These are phyloP conservation scores for Enhydra lutris DNA, from an alignment of 2,113 vertebrate genomes.

Conservation along the genomic window DNA sequence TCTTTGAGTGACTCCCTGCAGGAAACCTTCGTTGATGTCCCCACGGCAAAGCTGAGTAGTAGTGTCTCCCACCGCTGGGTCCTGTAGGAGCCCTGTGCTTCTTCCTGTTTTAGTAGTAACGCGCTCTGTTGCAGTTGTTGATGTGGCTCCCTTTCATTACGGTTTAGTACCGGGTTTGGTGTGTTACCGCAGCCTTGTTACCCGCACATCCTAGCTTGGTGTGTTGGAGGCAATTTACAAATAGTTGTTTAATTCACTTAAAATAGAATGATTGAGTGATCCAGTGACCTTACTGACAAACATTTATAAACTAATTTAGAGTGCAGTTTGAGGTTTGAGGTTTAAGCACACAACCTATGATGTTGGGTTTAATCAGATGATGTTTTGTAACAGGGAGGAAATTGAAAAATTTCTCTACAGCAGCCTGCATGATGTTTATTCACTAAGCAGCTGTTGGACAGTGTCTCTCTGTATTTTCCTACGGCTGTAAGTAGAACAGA, in stretches of 20 bases:
- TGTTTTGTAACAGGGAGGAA: conserved; percentile 25
- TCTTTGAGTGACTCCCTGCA: neutral
- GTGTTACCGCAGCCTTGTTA: neutral
- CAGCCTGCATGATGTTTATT: neutral
- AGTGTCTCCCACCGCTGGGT: neutral
- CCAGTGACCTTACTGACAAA: neutral
- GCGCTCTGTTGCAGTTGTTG: neutral
- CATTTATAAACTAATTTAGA: conserved; percentile 1
- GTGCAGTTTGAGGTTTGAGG: neutral
- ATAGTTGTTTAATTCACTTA: neutral
- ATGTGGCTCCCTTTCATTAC: neutral
- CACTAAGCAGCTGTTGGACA: neutral
- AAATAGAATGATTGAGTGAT: neutral
- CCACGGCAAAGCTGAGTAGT: neutral
- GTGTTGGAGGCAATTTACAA: conserved; percentile 5
- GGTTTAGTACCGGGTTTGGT: neutral
- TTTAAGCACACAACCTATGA: neutral
- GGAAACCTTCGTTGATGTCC: neutral
- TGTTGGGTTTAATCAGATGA: neutral
- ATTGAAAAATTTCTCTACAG: neutral
- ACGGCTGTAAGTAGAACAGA: neutral
- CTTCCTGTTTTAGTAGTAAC: neutral
- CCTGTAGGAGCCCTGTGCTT: neutral
- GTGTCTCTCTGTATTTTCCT: neutral
- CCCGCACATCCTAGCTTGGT: neutral